A percentile compares a stretch with the other conserved stretches of the same genome.
phyloP scores from a whole-genome alignment of 2,113 vertebrate genomes.

The Phrynosoma platyrhinos region DNA sequence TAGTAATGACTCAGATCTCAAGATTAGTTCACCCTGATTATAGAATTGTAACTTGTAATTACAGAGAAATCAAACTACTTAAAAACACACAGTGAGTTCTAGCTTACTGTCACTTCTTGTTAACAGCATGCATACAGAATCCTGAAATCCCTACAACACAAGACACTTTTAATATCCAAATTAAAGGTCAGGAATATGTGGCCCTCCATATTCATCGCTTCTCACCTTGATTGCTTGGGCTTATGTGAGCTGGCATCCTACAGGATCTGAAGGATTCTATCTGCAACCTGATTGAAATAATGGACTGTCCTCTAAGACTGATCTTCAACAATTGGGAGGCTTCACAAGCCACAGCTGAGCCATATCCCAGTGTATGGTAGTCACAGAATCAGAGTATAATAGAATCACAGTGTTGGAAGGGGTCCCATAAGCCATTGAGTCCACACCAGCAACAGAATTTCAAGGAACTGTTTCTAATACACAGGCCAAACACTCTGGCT shows the following conservation, averaged over 20 bases:
- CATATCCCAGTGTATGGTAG: not conserved
- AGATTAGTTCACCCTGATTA: not conserved
- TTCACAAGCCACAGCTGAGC: not conserved
- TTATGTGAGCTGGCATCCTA: too few relatives aligned
- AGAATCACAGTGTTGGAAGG: not conserved
- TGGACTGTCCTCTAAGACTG: not conserved
- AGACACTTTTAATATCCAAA: not conserved
- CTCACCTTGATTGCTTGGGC: too few relatives aligned
- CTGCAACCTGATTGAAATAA: not conserved
- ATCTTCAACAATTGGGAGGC: not conserved
- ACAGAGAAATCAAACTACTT: conserved; percentile 7
- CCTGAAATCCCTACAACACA: not conserved
- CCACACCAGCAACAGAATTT: too few relatives aligned
- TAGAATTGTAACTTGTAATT: not conserved
- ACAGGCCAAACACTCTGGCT: not conserved
- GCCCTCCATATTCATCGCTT: too few relatives aligned
- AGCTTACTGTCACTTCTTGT: fast-evolving
- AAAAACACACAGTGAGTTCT: not conserved
- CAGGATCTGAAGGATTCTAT: too few relatives aligned
- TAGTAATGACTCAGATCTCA: not conserved
- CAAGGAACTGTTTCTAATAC: not conserved
- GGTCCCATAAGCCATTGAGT: too few relatives aligned
- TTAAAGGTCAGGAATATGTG: too few relatives aligned
- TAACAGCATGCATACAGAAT: not conserved
- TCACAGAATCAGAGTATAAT: not conserved